These are phyloP conservation scores for Tetragonula carbonaria DNA, from an alignment of 2,888 invertebrate species.

Conservation along the genomic window DNA sequence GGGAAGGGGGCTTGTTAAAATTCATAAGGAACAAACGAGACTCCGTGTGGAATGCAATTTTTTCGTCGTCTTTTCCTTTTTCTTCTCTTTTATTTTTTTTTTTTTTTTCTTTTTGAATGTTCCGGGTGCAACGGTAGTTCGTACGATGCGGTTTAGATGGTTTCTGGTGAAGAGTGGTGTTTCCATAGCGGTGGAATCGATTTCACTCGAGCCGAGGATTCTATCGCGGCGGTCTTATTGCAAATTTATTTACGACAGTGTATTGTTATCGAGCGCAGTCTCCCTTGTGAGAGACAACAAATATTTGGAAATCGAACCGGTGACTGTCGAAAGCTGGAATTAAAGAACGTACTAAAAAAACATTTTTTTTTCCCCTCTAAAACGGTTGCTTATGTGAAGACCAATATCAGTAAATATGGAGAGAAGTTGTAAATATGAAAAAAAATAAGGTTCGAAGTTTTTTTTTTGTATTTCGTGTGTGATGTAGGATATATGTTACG, in stretches of 20 bases:
- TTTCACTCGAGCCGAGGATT: background rate
- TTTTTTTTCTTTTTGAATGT: background rate
- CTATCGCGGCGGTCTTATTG: background rate
- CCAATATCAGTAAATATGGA: no score
- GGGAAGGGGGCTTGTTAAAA: constrained; percentile 24
- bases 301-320: no score
- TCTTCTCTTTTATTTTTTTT: no score
- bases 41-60: background rate
- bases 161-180: background rate
- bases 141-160: background rate
- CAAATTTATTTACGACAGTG: background rate
- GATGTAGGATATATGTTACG: no score
- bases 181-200: background rate
- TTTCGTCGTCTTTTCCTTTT: background rate
- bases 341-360: no score
- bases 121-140: background rate
- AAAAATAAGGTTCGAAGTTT: no score
- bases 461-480: no score
- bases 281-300: no score
- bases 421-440: no score
- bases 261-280: background rate
- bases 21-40: constrained; percentile 43
- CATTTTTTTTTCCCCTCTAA: no score
- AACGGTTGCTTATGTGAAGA: no score
- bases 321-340: no score